phyloP scores from a whole-genome alignment of 2,113 vertebrate genomes.

The Syrmaticus mikado region DNA sequence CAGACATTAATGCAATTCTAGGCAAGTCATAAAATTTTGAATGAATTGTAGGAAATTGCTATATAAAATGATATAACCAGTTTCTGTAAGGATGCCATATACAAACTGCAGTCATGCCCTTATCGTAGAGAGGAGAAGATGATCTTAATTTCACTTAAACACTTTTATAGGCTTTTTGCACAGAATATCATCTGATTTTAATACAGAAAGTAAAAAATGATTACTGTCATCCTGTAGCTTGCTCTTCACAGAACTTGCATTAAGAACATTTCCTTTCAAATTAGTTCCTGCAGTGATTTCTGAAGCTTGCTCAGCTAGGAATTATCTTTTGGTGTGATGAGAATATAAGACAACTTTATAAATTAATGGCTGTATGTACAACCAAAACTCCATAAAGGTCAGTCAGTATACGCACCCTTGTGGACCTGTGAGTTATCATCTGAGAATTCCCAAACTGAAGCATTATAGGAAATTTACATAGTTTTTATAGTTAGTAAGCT shows the following conservation, averaged over 20 bases:
- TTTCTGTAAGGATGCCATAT: neutral
- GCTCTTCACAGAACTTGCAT: neutral
- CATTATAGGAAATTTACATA: neutral
- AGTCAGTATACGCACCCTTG: neutral
- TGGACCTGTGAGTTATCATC: neutral
- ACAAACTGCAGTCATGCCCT: neutral
- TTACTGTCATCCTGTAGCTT: neutral
- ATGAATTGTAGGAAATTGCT: neutral
- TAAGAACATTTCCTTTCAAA: neutral
- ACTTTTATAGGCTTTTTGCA: neutral
- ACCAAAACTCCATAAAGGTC: neutral
- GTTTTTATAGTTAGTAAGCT: neutral
- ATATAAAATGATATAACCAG: neutral
- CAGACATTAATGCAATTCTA: neutral
- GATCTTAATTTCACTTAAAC: neutral
- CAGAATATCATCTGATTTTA: neutral
- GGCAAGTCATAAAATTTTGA: neutral
- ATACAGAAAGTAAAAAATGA: neutral
- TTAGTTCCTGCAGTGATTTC: neutral
- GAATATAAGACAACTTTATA: neutral
- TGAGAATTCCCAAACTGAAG: neutral
- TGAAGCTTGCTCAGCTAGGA: neutral
- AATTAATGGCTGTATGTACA: neutral
- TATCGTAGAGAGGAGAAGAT: neutral
- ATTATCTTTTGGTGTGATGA: neutral